Evolutionary conservation across 2,797 vertebrate genomes (phyloP).

Genomic region (Enteromius viviparus): DNA sequence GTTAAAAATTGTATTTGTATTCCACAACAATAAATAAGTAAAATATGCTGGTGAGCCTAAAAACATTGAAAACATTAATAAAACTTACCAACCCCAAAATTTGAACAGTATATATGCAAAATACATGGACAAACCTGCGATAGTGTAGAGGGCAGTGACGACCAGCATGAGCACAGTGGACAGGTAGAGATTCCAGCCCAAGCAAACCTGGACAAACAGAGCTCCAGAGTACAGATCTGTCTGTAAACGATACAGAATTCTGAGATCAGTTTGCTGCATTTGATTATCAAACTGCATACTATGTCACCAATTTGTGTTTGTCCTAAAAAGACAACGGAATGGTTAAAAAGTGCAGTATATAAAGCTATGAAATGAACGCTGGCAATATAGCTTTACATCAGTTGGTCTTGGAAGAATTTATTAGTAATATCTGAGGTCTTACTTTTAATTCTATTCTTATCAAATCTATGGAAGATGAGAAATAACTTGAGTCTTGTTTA

Average conservation of each 20-base stretch:
- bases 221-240: slow-evolving; percentile 91
- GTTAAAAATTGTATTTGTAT: background rate
- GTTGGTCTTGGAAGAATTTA: background rate
- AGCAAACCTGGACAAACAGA: slow-evolving; percentile 90
- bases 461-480: background rate
- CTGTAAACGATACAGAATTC: slow-evolving; percentile 67
- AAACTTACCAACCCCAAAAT: background rate
- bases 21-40: background rate
- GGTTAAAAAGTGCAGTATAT: background rate
- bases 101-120: background rate
- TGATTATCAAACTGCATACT: background rate
- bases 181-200: slow-evolving; percentile 93
- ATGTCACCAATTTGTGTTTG: background rate
- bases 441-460: background rate
- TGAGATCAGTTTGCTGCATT: background rate
- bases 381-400: background rate
- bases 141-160: slow-evolving; percentile 88
- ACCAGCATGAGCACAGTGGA: slow-evolving; percentile 86
- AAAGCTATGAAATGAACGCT: background rate
- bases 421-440: background rate
- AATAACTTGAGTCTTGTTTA: background rate
- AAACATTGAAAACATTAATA: background rate
- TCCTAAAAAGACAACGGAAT: background rate
- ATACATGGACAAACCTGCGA: slow-evolving; percentile 76
- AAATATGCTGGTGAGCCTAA: background rate